Base-by-base conservation (phyloP, 53 echinoderm and acorn worm genomes). In the Actinopyga echinites region DNA sequence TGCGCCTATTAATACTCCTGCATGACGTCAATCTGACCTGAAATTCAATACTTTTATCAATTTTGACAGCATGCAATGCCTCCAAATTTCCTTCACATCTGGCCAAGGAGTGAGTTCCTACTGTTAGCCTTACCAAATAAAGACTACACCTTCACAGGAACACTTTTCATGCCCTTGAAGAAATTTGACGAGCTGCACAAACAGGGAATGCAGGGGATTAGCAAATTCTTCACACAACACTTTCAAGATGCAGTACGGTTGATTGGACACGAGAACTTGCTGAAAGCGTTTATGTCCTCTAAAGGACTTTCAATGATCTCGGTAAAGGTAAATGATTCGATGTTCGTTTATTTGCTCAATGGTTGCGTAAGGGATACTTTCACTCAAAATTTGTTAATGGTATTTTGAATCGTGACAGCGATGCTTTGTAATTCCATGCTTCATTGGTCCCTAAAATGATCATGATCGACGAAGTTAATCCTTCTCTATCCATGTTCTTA, bases 61-160 rank as follows among this genome's bases (percentile, higher is more conserved):
- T 12, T 0, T 69, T 31, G 7, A 58, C 63, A 87, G 90, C 87
- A 87, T 88, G 88, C 85, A 49, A 91, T 83, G 75, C 84, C 86
- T 3, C 40, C 57, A 3, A 96, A 96, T 65, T 92, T 87, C 71
- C 86, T 96, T 23, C 97, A 96, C 85, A 96, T 96, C 78, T 96
- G 97, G 97, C 97, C 97, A 13, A 40, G 97, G 33, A 82, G 92
- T 35, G 69, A 84, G 62, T 96, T 96, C 88, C 94, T 96, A 93
- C 92, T 96, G 97, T 90, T 96, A 20, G 97, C 93, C 15, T 71
- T 96, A 63, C 97, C 97, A 75, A 96, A 96, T 60, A 85, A 79
- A 43, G 92, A 94, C 60, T 79, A 83, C 67, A 88, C 97, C 20
- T 96, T 96, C 85, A 96, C 97, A 1, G 71, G 87, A 79, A 96